These are phyloP conservation scores for Lasioglossum leucozonium DNA, from an alignment of 2,888 invertebrate species.

Conservation along the genomic window DNA sequence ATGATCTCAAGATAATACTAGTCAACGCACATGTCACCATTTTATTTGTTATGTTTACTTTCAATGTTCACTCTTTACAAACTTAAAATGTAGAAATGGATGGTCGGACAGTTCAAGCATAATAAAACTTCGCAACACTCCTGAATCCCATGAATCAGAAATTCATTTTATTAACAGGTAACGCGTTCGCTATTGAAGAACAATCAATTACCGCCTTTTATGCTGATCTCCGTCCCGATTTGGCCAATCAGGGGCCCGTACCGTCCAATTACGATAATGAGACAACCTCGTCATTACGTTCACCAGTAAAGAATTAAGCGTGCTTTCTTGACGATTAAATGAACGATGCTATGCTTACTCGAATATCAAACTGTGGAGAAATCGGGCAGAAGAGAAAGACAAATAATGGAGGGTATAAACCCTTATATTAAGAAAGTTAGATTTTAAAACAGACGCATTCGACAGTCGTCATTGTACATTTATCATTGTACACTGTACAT, in stretches of 20 bases:
- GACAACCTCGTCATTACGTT: constrained; percentile 44
- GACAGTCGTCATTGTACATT: too few species aligned
- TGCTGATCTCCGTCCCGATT: constrained; percentile 30
- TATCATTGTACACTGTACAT: too few species aligned
- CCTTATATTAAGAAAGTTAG: background rate
- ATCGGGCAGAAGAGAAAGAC: constrained; percentile 22
- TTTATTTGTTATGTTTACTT: background rate
- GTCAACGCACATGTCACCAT: background rate
- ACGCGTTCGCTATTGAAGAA: constrained; percentile 14
- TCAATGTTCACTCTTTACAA: background rate
- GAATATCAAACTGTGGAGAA: constrained; percentile 33
- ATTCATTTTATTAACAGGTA: constrained; percentile 21
- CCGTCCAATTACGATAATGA: constrained; percentile 19
- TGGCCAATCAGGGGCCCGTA: constrained; percentile 48
- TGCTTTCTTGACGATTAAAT: constrained; percentile 27
- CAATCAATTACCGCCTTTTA: constrained; percentile 35
- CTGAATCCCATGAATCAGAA: constrained; percentile 4
- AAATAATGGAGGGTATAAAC: background rate
- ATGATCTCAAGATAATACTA: background rate
- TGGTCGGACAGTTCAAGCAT: background rate
- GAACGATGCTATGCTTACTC: constrained; percentile 27
- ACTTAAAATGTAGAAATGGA: background rate
- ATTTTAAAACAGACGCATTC: background rate
- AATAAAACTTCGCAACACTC: background rate
- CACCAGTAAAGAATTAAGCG: constrained; percentile 54